Evolutionary conservation across 53 echinoderm and acorn worm genomes (phyloP).

Genomic region (Temnopleurus reevesii): DNA sequence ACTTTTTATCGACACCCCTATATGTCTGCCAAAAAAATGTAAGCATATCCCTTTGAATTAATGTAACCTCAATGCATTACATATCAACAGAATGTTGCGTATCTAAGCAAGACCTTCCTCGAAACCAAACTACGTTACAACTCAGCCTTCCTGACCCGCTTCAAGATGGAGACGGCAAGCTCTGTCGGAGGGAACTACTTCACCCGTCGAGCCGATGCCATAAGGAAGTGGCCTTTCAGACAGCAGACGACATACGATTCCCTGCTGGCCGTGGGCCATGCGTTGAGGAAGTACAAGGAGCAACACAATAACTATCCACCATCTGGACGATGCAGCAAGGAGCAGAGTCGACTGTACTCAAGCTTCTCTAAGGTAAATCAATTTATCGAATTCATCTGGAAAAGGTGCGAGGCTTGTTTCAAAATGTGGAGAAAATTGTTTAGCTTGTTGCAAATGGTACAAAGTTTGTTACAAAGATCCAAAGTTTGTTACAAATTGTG

Average conservation of each 20-base stretch:
- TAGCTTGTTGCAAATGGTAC: too few species aligned
- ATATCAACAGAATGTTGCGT: slow-evolving; percentile 50
- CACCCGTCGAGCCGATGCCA: slow-evolving; percentile 62
- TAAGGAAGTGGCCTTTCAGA: slow-evolving; percentile 67
- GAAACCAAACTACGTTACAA: slow-evolving; percentile 84
- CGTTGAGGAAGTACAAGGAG: slow-evolving; percentile 31
- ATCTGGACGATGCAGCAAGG: slow-evolving; percentile 57
- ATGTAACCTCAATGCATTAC: background rate
- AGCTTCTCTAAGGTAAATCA: slow-evolving; percentile 40
- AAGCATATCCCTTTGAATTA: too few species aligned
- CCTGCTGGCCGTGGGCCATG: slow-evolving; percentile 57
- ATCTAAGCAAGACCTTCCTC: slow-evolving; percentile 64
- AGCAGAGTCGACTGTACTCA: slow-evolving; percentile 3
- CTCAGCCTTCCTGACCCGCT: slow-evolving; percentile 71
- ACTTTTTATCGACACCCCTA: too few species aligned
- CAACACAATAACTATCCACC: slow-evolving; percentile 52
- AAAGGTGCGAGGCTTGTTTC: background rate
- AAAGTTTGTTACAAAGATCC: too few species aligned
- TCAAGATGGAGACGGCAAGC: slow-evolving; percentile 60
- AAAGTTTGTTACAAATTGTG: too few species aligned
- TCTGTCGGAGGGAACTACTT: slow-evolving; percentile 61
- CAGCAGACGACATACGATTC: slow-evolving; percentile 68
- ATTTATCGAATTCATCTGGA: background rate
- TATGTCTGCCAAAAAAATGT: too few species aligned
- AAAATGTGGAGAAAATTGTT: too few species aligned